Evolutionary conservation across 1,140 invertebrate species (phyloP).

Genomic region (Drosophila takahashii): DNA sequence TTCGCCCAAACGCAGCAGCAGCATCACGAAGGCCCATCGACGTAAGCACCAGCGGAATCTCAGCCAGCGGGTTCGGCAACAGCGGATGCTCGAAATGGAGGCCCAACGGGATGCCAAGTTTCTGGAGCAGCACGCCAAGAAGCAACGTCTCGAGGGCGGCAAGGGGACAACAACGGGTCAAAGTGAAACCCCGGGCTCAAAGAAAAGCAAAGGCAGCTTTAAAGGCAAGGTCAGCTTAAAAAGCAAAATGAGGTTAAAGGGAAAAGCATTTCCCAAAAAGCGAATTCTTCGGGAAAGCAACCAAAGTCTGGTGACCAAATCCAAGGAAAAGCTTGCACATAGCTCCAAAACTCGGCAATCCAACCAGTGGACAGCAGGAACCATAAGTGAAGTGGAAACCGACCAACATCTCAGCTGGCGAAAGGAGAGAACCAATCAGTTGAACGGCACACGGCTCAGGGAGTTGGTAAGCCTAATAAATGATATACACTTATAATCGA

Average conservation of each 20-base stretch:
- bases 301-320: neutral
- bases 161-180: neutral
- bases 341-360: neutral
- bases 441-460: conserved; percentile 38
- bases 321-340: neutral
- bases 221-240: neutral
- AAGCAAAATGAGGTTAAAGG: neutral
- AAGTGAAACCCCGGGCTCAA: neutral
- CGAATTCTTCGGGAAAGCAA: neutral
- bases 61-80: conserved; percentile 39
- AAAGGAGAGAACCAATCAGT: conserved; percentile 35
- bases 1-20: conserved; percentile 14
- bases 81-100: conserved; percentile 47
- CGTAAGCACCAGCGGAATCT: conserved; percentile 15
- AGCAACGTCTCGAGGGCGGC: conserved; percentile 17
- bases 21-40: conserved; percentile 12
- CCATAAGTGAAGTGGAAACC: conserved; percentile 26
- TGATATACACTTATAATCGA: neutral
- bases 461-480: conserved; percentile 18
- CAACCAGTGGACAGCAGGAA: conserved; percentile 35
- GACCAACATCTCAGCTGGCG: conserved; percentile 43
- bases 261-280: neutral
- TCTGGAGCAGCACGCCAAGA: conserved; percentile 30
- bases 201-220: neutral
- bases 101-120: conserved; percentile 51